These are phyloP conservation scores for Drosophila koepferae DNA, from an alignment of 2,888 invertebrate species.

Conservation along the genomic window DNA sequence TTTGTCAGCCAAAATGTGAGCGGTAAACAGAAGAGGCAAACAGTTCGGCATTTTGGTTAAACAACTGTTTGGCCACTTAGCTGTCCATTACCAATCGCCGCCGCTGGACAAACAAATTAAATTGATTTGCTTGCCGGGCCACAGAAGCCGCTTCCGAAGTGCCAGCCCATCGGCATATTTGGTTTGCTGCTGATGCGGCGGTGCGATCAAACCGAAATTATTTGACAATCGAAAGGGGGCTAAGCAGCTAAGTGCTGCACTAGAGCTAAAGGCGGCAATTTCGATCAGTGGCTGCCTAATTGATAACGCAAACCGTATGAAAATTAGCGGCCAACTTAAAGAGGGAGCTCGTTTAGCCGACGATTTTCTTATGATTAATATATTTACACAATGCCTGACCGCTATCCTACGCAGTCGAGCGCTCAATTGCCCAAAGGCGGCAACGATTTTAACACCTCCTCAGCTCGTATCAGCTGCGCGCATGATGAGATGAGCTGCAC, in stretches of 20 bases:
- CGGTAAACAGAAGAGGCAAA: conserved; percentile 43
- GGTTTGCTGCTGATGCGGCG: conserved; percentile 37
- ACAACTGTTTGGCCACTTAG: conserved; percentile 76
- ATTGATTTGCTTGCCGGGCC: conserved; percentile 68
- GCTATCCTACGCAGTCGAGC: conserved; percentile 49
- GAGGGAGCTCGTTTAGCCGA: conserved; percentile 42
- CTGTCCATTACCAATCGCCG: conserved; percentile 77
- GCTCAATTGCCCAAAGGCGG: conserved; percentile 68
- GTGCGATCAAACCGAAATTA: conserved; percentile 62
- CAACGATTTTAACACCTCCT: conserved; percentile 72
- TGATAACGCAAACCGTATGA: conserved; percentile 70
- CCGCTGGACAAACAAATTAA: conserved; percentile 77
- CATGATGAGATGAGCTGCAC: conserved; percentile 17
- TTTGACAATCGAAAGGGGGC: conserved; percentile 64
- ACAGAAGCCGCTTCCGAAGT: conserved; percentile 81
- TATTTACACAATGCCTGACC: conserved; percentile 61
- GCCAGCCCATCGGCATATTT: conserved; percentile 36
- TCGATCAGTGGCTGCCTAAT: conserved; percentile 66
- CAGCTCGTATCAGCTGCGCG: conserved; percentile 15
- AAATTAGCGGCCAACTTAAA: conserved; percentile 73
- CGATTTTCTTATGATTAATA: conserved; percentile 75
- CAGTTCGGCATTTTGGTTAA: conserved; percentile 45
- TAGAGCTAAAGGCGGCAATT: conserved; percentile 13
- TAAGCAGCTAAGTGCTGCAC: conserved; percentile 37
- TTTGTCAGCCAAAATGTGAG: conserved; percentile 66